Percentiles rank a stretch among this genome's conserved stretches.
Conservation (phyloP, 2,113 vertebrate species). For the Diadophis punctatus region DNA sequence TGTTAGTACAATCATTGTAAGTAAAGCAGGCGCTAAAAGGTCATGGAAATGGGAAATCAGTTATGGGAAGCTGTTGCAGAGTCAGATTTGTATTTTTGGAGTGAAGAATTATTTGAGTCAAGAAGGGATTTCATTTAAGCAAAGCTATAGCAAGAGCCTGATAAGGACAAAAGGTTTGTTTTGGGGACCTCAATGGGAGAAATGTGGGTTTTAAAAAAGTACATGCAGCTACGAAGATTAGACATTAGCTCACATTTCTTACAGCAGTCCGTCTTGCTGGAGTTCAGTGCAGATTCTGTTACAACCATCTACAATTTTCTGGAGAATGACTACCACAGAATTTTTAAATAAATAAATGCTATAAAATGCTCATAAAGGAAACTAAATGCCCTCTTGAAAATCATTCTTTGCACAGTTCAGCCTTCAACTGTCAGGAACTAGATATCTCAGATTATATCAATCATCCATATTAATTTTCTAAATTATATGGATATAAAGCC, state of each 20-base stretch:
- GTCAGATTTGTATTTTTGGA: background rate
- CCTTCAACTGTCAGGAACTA: background rate
- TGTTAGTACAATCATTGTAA: background rate
- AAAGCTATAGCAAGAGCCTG: background rate
- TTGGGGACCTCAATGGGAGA: background rate
- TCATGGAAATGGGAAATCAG: background rate
- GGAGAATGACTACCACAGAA: background rate
- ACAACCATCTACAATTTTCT: background rate
- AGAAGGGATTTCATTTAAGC: background rate
- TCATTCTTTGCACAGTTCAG: background rate
- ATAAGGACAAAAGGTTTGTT: background rate
- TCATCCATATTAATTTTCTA: background rate
- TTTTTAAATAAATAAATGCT: background rate
- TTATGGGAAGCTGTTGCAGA: background rate
- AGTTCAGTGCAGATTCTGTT: background rate
- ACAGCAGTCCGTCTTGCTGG: background rate
- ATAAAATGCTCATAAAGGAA: background rate
- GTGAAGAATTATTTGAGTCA: background rate
- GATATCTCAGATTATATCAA: background rate
- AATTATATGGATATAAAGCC: background rate
- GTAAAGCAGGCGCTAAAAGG: background rate
- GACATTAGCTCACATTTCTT: background rate
- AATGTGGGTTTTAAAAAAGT: background rate
- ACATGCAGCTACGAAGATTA: background rate
- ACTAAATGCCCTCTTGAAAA: background rate